Evolutionary conservation across 2,113 vertebrate genomes (phyloP).

Genomic region (Verasper variegatus): DNA sequence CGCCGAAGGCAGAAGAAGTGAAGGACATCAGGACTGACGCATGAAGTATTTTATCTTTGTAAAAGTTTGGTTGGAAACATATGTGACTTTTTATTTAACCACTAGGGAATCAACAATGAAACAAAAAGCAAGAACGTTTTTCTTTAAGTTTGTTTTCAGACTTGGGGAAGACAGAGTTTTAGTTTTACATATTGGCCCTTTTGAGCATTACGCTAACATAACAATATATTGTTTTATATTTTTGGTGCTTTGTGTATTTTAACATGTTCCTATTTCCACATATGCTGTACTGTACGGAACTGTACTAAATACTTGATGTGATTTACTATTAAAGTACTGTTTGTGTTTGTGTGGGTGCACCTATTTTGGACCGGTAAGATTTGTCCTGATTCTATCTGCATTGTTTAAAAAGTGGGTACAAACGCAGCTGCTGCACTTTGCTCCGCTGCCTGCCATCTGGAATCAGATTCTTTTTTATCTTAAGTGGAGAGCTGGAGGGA

Average conservation of each 20-base stretch:
- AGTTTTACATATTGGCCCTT: not conserved
- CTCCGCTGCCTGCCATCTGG: constrained; percentile 36
- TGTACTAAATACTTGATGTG: too few species aligned
- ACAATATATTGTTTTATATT: too few species aligned
- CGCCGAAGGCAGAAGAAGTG: not conserved
- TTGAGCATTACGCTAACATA: not conserved
- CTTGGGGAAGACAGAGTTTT: not conserved
- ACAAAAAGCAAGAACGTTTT: not conserved
- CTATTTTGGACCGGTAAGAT: constrained; percentile 26
- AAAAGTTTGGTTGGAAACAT: not conserved
- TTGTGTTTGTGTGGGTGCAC: constrained; percentile 18
- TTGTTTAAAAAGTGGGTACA: constrained; percentile 44
- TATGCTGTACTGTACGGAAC: too few species aligned
- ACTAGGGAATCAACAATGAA: too few species aligned
- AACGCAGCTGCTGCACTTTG: constrained; percentile 37
- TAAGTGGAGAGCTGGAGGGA: constrained; percentile 1
- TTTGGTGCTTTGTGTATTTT: too few species aligned
- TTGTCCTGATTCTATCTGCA: constrained; percentile 48
- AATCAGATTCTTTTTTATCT: constrained; percentile 8
- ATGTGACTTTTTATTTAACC: not conserved
- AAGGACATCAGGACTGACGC: not conserved
- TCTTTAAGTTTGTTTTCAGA: too few species aligned
- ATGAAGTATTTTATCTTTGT: not conserved
- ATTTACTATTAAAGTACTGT: too few species aligned
- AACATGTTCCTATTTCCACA: too few species aligned